Conservation (phyloP, 2,797 vertebrate genomes). For the Falco rusticolus region DNA sequence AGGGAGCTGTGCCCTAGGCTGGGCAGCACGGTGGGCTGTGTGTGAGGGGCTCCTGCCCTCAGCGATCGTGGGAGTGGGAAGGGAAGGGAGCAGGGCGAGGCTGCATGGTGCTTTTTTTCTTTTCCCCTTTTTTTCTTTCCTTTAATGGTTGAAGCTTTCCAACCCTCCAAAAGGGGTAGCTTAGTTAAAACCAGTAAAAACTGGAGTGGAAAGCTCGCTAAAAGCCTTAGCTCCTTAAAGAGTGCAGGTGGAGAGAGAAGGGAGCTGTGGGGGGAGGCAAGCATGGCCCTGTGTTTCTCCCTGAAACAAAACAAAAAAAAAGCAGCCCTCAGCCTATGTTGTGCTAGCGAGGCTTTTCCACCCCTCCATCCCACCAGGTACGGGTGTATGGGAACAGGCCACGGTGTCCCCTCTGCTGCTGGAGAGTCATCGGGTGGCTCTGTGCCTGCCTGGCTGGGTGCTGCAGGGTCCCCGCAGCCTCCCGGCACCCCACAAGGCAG, state of each 20-base stretch:
- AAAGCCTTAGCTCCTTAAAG: conserved; percentile 78
- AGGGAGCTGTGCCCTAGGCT: background rate
- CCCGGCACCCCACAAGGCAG: background rate
- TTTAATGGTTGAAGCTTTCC: conserved; percentile 69
- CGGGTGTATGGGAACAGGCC: fast-evolving
- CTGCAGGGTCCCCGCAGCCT: background rate
- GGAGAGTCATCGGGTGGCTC: background rate
- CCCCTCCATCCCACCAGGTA: fast-evolving
- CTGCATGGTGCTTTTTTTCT: background rate
- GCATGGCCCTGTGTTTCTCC: conserved; percentile 49
- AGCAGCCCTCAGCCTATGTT: background rate
- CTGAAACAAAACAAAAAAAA: background rate
- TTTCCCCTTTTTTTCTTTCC: background rate
- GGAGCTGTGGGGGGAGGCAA: conserved; percentile 65
- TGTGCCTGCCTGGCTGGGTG: fast-evolving
- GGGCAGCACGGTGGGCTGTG: background rate
- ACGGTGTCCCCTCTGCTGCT: fast-evolving
- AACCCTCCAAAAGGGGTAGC: conserved; percentile 73
- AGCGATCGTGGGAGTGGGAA: fast-evolving
- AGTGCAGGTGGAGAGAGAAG: conserved; percentile 82
- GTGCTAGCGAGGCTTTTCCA: background rate
- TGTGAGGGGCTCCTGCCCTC: background rate
- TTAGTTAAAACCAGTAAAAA: conserved; percentile 81
- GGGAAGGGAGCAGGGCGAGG: background rate
- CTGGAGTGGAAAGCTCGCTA: conserved; percentile 73